Percentiles rank a stretch among this genome's conserved stretches.
Conservation (phyloP, 2,888 invertebrate genomes). For the Stratiomys singularior region DNA sequence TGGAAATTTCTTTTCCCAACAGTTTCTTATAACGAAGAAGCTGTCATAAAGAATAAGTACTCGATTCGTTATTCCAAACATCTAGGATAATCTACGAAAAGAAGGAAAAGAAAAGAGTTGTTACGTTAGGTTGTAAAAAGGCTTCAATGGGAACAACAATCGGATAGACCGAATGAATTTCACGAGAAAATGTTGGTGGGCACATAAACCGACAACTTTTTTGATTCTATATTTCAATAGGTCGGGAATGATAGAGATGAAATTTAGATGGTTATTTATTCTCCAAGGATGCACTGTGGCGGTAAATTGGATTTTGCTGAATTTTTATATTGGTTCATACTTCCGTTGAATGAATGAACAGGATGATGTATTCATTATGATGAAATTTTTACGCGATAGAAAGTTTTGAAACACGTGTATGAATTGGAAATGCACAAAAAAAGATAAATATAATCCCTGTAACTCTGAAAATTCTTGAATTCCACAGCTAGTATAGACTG, state of each 20-base stretch:
- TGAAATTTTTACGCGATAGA: no score
- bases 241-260: not conserved
- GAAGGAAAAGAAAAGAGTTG: no score
- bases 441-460: no score
- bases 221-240: not conserved
- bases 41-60: slow-evolving; percentile 7
- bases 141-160: not conserved
- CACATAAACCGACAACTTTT: slow-evolving; percentile 1
- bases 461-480: no score
- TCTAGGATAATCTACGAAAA: no score
- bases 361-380: no score
- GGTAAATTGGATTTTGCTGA: slow-evolving; percentile 16
- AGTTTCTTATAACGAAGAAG: not conserved
- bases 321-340: no score
- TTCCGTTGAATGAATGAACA: no score
- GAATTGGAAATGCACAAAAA: no score
- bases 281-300: not conserved
- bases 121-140: no score
- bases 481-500: no score
- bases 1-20: slow-evolving; percentile 8
- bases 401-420: no score
- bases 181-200: not conserved
- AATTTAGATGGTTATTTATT: slow-evolving; percentile 11
- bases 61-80: not conserved
- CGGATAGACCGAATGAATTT: not conserved